Conservation (phyloP, 2,113 vertebrate genomes). For the Polypterus senegalus region DNA sequence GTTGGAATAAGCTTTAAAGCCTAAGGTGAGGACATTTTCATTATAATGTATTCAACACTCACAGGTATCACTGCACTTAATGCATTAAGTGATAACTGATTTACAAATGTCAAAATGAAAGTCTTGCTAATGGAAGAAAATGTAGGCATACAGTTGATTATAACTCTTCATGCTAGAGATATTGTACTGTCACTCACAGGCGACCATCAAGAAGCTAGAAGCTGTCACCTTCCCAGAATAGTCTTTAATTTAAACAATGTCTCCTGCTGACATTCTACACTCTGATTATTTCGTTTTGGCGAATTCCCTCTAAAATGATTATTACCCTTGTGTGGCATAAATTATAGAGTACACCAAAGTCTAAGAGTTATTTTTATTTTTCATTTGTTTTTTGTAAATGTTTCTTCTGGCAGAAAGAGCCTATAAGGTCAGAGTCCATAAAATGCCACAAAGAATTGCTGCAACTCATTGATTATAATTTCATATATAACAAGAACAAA, state of each 20-base stretch:
- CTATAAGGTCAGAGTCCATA: too few relatives aligned
- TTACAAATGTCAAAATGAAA: slow-evolving; percentile 15
- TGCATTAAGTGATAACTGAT: slow-evolving; percentile 5
- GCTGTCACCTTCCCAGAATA: slow-evolving; percentile 23
- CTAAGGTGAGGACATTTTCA: background rate
- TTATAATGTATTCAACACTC: background rate
- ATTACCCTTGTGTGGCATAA: slow-evolving; percentile 7
- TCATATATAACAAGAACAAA: too few relatives aligned
- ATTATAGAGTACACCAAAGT: background rate
- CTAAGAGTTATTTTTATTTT: background rate
- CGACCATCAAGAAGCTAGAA: slow-evolving; percentile 5
- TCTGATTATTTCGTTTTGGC: slow-evolving; percentile 26
- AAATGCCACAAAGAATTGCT: too few relatives aligned
- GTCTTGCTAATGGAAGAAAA: slow-evolving; percentile 21
- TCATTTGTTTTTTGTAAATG: too few relatives aligned
- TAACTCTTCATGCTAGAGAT: slow-evolving; percentile 20
- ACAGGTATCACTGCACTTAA: slow-evolving; percentile 5
- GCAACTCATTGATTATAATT: too few relatives aligned
- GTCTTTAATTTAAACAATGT: slow-evolving; percentile 24
- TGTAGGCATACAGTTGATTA: slow-evolving; percentile 24
- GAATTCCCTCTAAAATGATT: slow-evolving; percentile 5
- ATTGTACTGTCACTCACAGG: slow-evolving; percentile 6
- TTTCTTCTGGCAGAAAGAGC: too few relatives aligned
- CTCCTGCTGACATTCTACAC: slow-evolving; percentile 19
- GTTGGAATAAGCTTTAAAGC: background rate